Conservation (phyloP, 2,113 vertebrate genomes). For the Arothron firmamentum region DNA sequence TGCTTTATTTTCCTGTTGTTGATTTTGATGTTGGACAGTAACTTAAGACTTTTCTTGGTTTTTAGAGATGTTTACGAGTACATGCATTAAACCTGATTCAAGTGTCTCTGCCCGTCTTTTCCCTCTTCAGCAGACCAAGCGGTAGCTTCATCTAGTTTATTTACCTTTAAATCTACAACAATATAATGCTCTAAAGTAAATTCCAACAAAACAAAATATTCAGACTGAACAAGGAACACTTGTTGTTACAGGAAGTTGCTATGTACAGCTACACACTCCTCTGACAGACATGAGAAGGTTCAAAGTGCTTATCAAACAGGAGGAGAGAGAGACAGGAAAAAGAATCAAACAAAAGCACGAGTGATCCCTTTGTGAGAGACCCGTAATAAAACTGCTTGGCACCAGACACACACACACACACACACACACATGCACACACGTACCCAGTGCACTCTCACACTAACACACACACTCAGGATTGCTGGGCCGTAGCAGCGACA, state of each 20-base stretch:
- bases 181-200: constrained; percentile 69
- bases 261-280: constrained; percentile 72
- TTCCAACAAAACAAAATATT: constrained; percentile 70
- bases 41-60: constrained; percentile 56
- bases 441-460: constrained; percentile 17
- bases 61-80: constrained; percentile 61
- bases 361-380: constrained; percentile 67
- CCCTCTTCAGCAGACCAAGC: constrained; percentile 23
- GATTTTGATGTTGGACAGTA: constrained; percentile 66
- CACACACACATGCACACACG: constrained; percentile 14
- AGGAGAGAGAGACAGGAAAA: background rate
- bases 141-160: constrained; percentile 60
- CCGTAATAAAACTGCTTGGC: constrained; percentile 66
- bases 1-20: constrained; percentile 64
- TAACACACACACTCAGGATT: constrained; percentile 24
- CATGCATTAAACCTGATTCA: constrained; percentile 70
- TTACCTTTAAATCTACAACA: constrained; percentile 71
- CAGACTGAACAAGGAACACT: constrained; percentile 72
- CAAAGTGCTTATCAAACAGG: constrained; percentile 68
- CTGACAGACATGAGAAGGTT: constrained; percentile 56
- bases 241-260: constrained; percentile 69
- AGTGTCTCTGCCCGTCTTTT: constrained; percentile 23
- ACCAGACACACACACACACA: constrained; percentile 30
- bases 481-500: constrained; percentile 50
- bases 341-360: constrained; percentile 46